These are phyloP conservation scores for Melanchra persicariae DNA, from an alignment of 2,888 invertebrate species.

Conservation along the genomic window DNA sequence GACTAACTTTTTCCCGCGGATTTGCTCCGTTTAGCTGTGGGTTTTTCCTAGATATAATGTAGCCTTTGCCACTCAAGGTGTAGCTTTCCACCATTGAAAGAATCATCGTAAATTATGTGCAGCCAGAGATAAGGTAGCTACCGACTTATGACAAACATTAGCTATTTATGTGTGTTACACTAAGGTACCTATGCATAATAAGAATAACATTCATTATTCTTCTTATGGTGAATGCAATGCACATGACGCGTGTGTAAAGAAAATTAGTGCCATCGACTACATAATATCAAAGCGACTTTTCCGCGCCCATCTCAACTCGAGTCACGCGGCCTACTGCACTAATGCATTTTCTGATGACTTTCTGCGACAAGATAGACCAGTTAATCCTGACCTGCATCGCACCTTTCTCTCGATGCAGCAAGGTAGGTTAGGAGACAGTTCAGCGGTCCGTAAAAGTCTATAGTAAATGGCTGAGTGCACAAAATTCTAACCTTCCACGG, in stretches of 20 bases:
- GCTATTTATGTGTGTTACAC: neutral
- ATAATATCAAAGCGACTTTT: slow-evolving; percentile 46
- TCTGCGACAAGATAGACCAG: slow-evolving; percentile 52
- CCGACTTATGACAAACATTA: neutral
- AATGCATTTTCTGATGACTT: slow-evolving; percentile 56
- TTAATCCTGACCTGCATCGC: slow-evolving; percentile 45
- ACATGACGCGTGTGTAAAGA: slow-evolving; percentile 1
- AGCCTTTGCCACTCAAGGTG: too few relatives aligned
- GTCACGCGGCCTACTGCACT: slow-evolving; percentile 53
- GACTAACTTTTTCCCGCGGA: too few relatives aligned
- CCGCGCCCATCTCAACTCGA: slow-evolving; percentile 49
- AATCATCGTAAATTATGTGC: too few relatives aligned
- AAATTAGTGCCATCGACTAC: slow-evolving; percentile 30
- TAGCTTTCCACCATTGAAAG: too few relatives aligned
- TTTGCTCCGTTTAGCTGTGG: too few relatives aligned
- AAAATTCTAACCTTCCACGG: slow-evolving; percentile 76
- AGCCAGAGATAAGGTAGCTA: too few relatives aligned
- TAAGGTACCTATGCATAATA: neutral
- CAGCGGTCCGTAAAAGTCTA: slow-evolving; percentile 50
- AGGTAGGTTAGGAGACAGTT: slow-evolving; percentile 48
- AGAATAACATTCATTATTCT: neutral
- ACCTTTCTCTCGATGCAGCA: slow-evolving; percentile 36
- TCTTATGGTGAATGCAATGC: neutral
- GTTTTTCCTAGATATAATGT: too few relatives aligned
- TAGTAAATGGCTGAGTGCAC: slow-evolving; percentile 57